Conservation (phyloP, 2,888 invertebrate genomes). For the Cancer borealis region DNA sequence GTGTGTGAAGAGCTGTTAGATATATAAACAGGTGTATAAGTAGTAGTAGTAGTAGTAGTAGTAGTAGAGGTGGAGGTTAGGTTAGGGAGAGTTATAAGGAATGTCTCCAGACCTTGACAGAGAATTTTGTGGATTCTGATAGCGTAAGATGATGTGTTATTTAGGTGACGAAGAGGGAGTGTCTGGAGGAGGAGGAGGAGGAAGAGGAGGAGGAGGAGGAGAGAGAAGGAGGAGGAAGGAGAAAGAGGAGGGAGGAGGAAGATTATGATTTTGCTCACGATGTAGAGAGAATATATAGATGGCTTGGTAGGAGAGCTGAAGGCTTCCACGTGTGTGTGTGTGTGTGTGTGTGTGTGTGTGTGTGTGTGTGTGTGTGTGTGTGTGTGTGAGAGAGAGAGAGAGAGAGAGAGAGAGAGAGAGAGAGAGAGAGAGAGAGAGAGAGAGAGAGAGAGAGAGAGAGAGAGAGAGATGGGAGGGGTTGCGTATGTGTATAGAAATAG, state of each 20-base stretch:
- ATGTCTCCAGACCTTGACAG: conserved; percentile 21
- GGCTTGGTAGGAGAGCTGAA: conserved; percentile 13
- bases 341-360: no score
- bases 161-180: neutral
- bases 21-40: neutral
- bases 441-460: neutral
- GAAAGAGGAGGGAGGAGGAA: neutral
- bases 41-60: neutral
- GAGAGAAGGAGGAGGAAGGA: neutral
- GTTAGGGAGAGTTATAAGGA: neutral
- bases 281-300: neutral
- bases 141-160: neutral
- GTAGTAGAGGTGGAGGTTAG: neutral
- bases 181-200: neutral
- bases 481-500: neutral
- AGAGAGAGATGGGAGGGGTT: neutral
- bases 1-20: neutral
- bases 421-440: conserved; percentile 10
- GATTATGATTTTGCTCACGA: neutral
- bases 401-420: neutral
- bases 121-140: neutral
- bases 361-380: no score
- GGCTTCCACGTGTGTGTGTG: neutral
- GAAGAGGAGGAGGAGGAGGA: neutral
- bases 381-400: no score